These are phyloP conservation scores for Paedocypris sp. DNA, from an alignment of 2,113 vertebrate species.

Conservation along the genomic window DNA sequence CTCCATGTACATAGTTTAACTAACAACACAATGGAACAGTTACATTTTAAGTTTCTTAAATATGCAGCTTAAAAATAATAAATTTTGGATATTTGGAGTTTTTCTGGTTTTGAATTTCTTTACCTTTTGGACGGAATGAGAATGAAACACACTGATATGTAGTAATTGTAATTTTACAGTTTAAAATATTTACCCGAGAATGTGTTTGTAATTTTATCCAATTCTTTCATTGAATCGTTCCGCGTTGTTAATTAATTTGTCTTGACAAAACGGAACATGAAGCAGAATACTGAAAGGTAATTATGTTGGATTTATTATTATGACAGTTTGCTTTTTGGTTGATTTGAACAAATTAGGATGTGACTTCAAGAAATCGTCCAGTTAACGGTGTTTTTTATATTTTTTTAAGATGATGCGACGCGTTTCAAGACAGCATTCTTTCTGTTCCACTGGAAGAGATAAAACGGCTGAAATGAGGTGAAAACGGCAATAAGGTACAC, in stretches of 20 bases:
- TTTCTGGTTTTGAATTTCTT: constrained; percentile 88
- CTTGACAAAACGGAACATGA: background rate
- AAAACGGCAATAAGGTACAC: constrained; percentile 51
- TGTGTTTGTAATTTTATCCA: too few species aligned
- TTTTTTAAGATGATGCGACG: constrained; percentile 48
- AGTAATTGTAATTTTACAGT: background rate
- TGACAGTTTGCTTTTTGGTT: background rate
- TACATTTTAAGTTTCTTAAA: constrained; percentile 98
- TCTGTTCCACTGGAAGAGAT: constrained; percentile 41
- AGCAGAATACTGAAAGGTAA: constrained; percentile 22
- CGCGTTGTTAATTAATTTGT: background rate
- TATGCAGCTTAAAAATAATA: constrained; percentile 99
- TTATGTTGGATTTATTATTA: constrained; percentile 14
- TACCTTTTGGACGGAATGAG: constrained; percentile 30
- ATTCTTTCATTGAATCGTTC: too few species aligned
- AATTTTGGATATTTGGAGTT: constrained; percentile 99
- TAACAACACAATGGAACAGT: constrained; percentile 99
- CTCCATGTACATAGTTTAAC: constrained; percentile 98
- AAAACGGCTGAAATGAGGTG: constrained; percentile 42
- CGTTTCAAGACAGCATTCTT: constrained; percentile 29
- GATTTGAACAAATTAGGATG: background rate
- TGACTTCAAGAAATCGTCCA: constrained; percentile 7
- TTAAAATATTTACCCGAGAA: too few species aligned
- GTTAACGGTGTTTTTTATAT: constrained; percentile 49
- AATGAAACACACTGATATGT: too few species aligned